A percentile compares a stretch with the other conserved stretches of the same genome.
Conservation (phyloP, 2,888 invertebrate genomes). For the Aleiodes alternator region DNA sequence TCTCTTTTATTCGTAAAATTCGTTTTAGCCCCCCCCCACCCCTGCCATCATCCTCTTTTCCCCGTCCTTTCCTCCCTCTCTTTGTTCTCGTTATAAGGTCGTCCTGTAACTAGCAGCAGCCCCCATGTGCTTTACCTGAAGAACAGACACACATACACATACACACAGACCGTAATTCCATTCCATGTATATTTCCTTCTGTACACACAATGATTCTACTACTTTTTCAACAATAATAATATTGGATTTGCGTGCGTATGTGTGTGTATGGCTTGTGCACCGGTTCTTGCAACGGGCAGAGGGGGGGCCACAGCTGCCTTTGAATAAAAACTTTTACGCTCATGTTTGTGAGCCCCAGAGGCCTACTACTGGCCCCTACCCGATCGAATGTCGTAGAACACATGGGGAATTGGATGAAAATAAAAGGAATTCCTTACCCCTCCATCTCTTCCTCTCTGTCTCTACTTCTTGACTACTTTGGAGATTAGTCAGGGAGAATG, state of each 20-base stretch:
- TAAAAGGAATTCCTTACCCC: conserved; percentile 8
- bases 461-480: too few relatives aligned
- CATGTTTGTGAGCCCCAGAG: conserved; percentile 4
- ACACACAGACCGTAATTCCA: neutral
- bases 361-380: neutral
- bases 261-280: conserved; percentile 55
- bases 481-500: neutral
- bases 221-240: neutral
- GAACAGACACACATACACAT: neutral
- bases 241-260: conserved; percentile 28
- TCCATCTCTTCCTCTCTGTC: too few relatives aligned
- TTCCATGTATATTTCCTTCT: neutral
- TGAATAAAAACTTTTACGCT: conserved; percentile 2
- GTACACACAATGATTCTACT: conserved; percentile 9
- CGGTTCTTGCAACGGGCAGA: conserved; percentile 67
- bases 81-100: neutral
- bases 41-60: neutral
- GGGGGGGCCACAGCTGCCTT: conserved; percentile 55
- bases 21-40: conserved; percentile 43
- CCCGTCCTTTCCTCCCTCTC: conserved; percentile 8
- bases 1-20: conserved; percentile 41
- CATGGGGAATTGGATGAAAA: conserved; percentile 2
- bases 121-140: conserved; percentile 45
- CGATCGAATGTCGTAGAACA: neutral
- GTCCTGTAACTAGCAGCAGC: conserved; percentile 14